phyloP scores from a whole-genome alignment of 1,140 invertebrate genomes.

The Vanessa atalanta region DNA sequence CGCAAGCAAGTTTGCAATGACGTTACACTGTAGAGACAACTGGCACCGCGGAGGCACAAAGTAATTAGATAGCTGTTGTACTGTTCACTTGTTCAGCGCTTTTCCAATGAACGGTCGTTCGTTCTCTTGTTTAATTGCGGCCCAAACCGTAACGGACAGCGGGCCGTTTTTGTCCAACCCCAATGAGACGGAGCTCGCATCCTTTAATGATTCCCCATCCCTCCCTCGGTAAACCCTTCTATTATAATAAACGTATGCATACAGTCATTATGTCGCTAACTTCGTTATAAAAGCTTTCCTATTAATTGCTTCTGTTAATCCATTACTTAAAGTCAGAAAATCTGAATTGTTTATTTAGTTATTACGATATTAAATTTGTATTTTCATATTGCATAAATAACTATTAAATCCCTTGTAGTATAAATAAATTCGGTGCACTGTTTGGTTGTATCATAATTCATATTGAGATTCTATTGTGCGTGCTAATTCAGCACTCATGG shows the following conservation, averaged over 20 bases:
- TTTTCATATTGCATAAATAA: too few relatives aligned
- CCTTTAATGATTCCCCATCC: slow-evolving; percentile 63
- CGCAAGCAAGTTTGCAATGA: slow-evolving; percentile 64
- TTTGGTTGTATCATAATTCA: slow-evolving; percentile 15
- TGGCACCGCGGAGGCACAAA: slow-evolving; percentile 59
- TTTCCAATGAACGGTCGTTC: slow-evolving; percentile 63
- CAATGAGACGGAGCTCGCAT: slow-evolving; percentile 66
- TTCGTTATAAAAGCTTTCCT: slow-evolving; percentile 4
- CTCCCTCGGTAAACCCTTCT: slow-evolving; percentile 38
- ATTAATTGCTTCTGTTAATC: slow-evolving; percentile 7
- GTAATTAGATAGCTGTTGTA: slow-evolving; percentile 73
- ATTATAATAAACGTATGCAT: slow-evolving; percentile 35
- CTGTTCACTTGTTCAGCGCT: slow-evolving; percentile 71
- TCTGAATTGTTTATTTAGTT: too few relatives aligned
- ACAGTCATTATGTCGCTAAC: slow-evolving; percentile 22
- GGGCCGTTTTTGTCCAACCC: slow-evolving; percentile 68
- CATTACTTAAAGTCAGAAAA: background rate
- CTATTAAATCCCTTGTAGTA: too few relatives aligned
- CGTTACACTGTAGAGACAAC: slow-evolving; percentile 58
- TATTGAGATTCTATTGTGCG: slow-evolving; percentile 17
- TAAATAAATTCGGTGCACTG: background rate
- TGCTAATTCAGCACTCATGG: slow-evolving; percentile 29
- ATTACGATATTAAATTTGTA: too few relatives aligned
- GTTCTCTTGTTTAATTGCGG: slow-evolving; percentile 71
- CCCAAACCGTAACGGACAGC: slow-evolving; percentile 68